Conservation (phyloP, 2,888 invertebrate genomes). For the Hyppa rectilinea region DNA sequence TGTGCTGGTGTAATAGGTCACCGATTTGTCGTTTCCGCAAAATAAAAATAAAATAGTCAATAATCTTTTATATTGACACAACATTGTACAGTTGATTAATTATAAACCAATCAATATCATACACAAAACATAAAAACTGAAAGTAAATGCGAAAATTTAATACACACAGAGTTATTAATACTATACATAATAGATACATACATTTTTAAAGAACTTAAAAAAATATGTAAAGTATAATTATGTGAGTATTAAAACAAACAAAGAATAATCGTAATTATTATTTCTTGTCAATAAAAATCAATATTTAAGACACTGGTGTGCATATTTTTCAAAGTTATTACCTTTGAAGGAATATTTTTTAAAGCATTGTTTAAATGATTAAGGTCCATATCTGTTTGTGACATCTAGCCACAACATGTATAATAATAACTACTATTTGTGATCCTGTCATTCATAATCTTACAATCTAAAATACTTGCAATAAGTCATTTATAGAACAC, state of each 20-base stretch:
- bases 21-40: neutral
- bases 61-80: conserved; percentile 49
- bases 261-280: conserved; percentile 27
- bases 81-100: conserved; percentile 37
- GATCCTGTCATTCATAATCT: conserved; percentile 49
- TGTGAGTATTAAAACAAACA: conserved; percentile 16
- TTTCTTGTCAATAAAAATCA: conserved; percentile 24
- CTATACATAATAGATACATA: conserved; percentile 30
- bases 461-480: conserved; percentile 55
- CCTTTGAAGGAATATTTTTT: conserved; percentile 29
- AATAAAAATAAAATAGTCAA: conserved; percentile 50
- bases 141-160: conserved; percentile 47
- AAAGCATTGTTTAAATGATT: conserved; percentile 36
- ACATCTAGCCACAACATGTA: conserved; percentile 29
- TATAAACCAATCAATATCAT: conserved; percentile 37
- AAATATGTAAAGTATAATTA: conserved; percentile 26
- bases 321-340: conserved; percentile 17
- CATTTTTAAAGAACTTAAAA: conserved; percentile 27
- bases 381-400: conserved; percentile 9
- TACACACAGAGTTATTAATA: conserved; percentile 20
- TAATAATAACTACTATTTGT: conserved; percentile 44
- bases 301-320: conserved; percentile 31
- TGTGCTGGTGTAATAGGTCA: conserved; percentile 1
- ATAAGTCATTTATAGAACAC: conserved; percentile 27
- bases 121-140: conserved; percentile 25